Percentiles rank a stretch among this genome's conserved stretches.
phyloP scores from a whole-genome alignment of 2,797 vertebrate species.

The Galago senegalensis region DNA sequence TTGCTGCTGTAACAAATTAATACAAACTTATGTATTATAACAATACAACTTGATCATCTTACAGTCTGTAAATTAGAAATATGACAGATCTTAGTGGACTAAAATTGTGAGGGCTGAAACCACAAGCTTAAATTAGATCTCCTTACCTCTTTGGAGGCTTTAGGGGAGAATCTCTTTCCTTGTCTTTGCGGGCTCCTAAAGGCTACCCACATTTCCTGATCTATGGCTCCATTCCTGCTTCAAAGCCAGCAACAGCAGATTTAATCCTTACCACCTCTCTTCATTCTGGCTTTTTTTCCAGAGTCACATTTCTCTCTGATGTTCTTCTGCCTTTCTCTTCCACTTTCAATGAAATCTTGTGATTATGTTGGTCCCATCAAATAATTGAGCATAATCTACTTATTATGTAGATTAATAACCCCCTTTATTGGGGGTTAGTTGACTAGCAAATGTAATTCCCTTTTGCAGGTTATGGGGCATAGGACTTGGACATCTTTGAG shows the following conservation, averaged over 20 bases:
- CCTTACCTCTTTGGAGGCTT: not conserved
- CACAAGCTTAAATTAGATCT: not conserved
- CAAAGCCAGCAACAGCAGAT: not conserved
- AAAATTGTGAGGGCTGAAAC: not conserved
- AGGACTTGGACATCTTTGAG: constrained; percentile 24
- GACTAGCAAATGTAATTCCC: not conserved
- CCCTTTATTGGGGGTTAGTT: not conserved
- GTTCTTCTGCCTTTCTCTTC: not conserved
- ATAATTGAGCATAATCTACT: not conserved
- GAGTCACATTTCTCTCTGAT: not conserved
- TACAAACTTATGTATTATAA: not conserved
- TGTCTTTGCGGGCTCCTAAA: not conserved
- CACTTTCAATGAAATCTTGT: constrained; percentile 6
- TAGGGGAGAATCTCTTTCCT: not conserved
- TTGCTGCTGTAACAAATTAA: not conserved
- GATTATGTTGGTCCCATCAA: not conserved
- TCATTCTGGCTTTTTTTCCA: not conserved
- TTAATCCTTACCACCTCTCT: not conserved
- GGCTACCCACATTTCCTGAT: not conserved
- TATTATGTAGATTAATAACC: too few species aligned
- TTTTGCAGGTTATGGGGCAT: not conserved
- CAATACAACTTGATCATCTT: not conserved
- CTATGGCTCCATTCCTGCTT: not conserved
- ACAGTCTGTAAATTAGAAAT: not conserved
- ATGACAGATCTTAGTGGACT: not conserved